Evolutionary conservation across 2,888 invertebrate species (phyloP).

Genomic region (Drepanosiphum platanoidis): DNA sequence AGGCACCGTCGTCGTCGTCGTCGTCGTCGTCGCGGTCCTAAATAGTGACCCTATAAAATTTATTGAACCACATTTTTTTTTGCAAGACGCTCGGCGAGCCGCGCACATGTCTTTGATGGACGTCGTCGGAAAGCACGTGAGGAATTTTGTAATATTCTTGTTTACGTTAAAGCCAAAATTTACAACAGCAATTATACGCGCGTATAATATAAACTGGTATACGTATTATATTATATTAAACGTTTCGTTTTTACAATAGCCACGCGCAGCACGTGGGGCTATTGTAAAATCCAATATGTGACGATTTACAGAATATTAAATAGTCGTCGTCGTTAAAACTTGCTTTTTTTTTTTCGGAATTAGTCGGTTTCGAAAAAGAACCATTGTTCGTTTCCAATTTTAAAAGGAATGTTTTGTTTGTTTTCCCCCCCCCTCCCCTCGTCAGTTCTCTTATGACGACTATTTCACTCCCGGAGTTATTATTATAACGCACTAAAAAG

Average conservation of each 20-base stretch:
- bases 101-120: not conserved
- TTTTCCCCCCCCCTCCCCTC: not conserved
- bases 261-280: not conserved
- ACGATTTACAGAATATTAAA: not conserved
- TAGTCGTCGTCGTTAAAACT: no score
- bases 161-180: conserved; percentile 16
- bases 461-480: no score
- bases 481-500: no score
- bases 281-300: not conserved
- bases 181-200: not conserved
- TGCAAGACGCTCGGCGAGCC: not conserved
- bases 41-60: conserved; percentile 19
- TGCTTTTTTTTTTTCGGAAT: not conserved
- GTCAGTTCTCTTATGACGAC: not conserved
- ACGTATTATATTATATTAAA: not conserved
- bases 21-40: not conserved
- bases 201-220: not conserved
- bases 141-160: conserved; percentile 33
- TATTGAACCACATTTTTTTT: conserved; percentile 49
- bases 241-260: not conserved
- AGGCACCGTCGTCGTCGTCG: not conserved
- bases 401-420: not conserved
- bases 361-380: not conserved
- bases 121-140: not conserved
- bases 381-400: not conserved